Conservation (phyloP, 1,140 invertebrate species). For the Drosophila serrata region DNA sequence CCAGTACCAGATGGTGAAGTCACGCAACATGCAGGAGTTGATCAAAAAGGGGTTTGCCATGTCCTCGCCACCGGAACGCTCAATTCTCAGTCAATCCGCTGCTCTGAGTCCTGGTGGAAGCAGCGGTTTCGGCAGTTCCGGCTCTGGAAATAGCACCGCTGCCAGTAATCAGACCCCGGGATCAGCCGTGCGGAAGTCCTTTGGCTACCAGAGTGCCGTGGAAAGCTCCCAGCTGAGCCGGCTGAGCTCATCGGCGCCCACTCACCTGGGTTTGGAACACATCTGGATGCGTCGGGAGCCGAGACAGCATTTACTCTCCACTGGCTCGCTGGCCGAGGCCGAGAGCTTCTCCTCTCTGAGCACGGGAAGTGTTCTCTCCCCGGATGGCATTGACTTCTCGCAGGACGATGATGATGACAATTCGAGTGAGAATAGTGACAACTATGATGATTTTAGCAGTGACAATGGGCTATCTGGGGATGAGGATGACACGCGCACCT, state of each 20-base stretch:
- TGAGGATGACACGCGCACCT: constrained; percentile 87
- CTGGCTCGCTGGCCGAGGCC: constrained; percentile 93
- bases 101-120: constrained; percentile 77
- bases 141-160: constrained; percentile 53
- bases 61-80: constrained; percentile 86
- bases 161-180: constrained; percentile 31
- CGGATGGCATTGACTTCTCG: constrained; percentile 92
- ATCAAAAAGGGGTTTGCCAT: constrained; percentile 87
- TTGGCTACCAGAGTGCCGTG: constrained; percentile 59
- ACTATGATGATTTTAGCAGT: constrained; percentile 94
- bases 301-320: constrained; percentile 93
- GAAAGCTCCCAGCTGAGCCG: constrained; percentile 86
- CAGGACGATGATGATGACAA: constrained; percentile 94
- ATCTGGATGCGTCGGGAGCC: constrained; percentile 94
- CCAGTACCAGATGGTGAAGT: constrained; percentile 87
- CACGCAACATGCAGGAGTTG: constrained; percentile 85
- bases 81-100: constrained; percentile 87
- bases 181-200: constrained; percentile 64
- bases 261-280: constrained; percentile 89
- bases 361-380: constrained; percentile 93
- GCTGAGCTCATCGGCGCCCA: constrained; percentile 93
- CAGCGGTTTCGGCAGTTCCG: constrained; percentile 75
- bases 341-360: constrained; percentile 95
- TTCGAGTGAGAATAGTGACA: constrained; percentile 92
- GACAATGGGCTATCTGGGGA: constrained; percentile 92